A percentile compares a stretch with the other conserved stretches of the same genome.
phyloP scores from a whole-genome alignment of 1,140 invertebrate species.

The Gonioctena quinquepunctata region DNA sequence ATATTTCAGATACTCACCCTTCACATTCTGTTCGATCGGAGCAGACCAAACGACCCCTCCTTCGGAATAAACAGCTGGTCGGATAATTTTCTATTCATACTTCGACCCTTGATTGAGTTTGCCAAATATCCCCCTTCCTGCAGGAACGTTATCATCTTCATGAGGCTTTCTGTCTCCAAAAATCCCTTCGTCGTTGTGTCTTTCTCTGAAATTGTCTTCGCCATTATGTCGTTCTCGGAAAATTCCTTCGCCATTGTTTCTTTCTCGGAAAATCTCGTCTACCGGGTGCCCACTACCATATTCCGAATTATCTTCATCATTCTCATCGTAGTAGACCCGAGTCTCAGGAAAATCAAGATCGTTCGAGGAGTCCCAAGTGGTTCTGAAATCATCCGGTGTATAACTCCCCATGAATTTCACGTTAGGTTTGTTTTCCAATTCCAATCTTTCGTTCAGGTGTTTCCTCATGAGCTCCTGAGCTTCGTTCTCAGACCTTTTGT shows the following conservation, averaged over 20 bases:
- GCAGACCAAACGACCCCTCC: slow-evolving; percentile 62
- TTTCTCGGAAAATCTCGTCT: too few species aligned
- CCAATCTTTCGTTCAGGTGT: slow-evolving; percentile 31
- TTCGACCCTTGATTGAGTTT: neutral
- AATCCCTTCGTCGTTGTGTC: slow-evolving; percentile 18
- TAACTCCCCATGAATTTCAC: too few species aligned
- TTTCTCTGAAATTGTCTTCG: too few species aligned
- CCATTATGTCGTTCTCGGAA: too few species aligned
- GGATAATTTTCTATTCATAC: slow-evolving; percentile 32
- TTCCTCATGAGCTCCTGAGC: slow-evolving; percentile 32
- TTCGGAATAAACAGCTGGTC: slow-evolving; percentile 63
- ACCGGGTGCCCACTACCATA: slow-evolving; percentile 25
- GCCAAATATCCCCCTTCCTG: neutral
- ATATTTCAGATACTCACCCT: too few species aligned
- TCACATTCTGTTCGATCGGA: neutral
- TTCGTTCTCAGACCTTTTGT: neutral
- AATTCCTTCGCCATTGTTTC: too few species aligned
- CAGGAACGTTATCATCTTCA: slow-evolving; percentile 7
- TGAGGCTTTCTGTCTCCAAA: slow-evolving; percentile 28
- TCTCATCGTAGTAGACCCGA: slow-evolving; percentile 60
- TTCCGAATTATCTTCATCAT: slow-evolving; percentile 25
- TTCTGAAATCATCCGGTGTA: slow-evolving; percentile 58
- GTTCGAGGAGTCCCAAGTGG: slow-evolving; percentile 57
- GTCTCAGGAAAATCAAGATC: slow-evolving; percentile 57
- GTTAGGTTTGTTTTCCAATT: slow-evolving; percentile 23